These are phyloP conservation scores for Melipona quadrifasciata DNA, from an alignment of 1,140 invertebrate species.

Conservation along the genomic window DNA sequence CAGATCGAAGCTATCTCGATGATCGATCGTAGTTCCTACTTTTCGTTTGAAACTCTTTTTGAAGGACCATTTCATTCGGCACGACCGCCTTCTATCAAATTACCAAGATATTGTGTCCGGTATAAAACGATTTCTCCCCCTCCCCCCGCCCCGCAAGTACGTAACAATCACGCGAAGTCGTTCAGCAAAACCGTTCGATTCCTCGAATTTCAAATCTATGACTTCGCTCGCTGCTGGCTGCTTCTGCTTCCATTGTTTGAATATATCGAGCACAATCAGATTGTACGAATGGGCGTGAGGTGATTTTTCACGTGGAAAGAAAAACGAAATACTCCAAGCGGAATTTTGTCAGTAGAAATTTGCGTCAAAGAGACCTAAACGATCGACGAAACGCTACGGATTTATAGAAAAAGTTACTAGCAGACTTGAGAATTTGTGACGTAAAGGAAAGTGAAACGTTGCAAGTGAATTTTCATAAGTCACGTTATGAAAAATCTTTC, in stretches of 20 bases:
- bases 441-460: too few species aligned
- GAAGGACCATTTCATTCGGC: conserved; percentile 45
- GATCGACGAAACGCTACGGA: too few species aligned
- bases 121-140: conserved; percentile 13
- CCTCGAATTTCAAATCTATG: conserved; percentile 5
- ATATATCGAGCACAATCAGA: background rate
- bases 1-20: conserved; percentile 45
- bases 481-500: too few species aligned
- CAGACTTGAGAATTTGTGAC: too few species aligned
- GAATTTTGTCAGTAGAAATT: background rate
- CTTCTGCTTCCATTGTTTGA: background rate
- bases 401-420: too few species aligned
- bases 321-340: too few species aligned
- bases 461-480: too few species aligned
- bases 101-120: conserved; percentile 47
- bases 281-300: background rate
- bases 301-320: background rate
- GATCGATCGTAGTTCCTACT: conserved; percentile 42
- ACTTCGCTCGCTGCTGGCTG: background rate
- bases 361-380: too few species aligned
- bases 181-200: conserved; percentile 30
- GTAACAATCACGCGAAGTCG: background rate
- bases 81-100: conserved; percentile 39
- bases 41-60: conserved; percentile 38
- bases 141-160: background rate